Percentiles rank a stretch among this genome's conserved stretches.
Conservation (phyloP, 1,140 invertebrate genomes). For the Cepaea nemoralis region DNA sequence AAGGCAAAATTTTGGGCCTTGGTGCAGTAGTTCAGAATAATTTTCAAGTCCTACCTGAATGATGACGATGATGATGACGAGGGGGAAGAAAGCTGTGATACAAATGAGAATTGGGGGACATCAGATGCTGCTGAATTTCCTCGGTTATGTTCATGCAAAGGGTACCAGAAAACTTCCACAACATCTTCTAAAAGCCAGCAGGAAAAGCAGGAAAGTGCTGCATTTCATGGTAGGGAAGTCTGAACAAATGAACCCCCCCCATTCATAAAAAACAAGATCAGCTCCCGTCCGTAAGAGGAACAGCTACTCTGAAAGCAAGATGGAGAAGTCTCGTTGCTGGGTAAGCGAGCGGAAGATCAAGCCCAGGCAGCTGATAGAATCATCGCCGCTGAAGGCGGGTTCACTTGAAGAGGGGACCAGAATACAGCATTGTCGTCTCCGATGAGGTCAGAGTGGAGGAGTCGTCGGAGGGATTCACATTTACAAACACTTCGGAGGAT, state of each 20-base stretch:
- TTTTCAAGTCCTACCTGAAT: not conserved
- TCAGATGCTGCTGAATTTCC: not conserved
- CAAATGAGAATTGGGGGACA: not conserved
- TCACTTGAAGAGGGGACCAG: not conserved
- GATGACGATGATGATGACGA: constrained; percentile 19
- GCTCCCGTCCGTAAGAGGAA: constrained; percentile 4
- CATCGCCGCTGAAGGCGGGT: not conserved
- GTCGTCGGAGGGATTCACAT: constrained; percentile 17
- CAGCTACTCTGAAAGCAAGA: not conserved
- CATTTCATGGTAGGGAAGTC: not conserved
- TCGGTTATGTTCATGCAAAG: not conserved
- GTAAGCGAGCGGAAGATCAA: not conserved
- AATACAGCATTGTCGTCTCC: not conserved
- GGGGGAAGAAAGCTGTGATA: not conserved
- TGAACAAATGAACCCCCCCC: not conserved
- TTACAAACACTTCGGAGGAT: constrained; percentile 21
- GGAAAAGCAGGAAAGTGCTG: not conserved
- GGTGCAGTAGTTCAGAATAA: constrained; percentile 18
- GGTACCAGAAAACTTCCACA: not conserved
- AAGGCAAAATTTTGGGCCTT: constrained; percentile 23
- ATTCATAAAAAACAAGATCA: constrained; percentile 19
- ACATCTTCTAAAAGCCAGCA: not conserved
- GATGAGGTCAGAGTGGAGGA: constrained; percentile 13
- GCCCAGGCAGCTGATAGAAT: not conserved
- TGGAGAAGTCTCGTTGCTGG: constrained; percentile 26